These are phyloP conservation scores for Buathra laborator DNA, from an alignment of 2,888 invertebrate species.

Conservation along the genomic window DNA sequence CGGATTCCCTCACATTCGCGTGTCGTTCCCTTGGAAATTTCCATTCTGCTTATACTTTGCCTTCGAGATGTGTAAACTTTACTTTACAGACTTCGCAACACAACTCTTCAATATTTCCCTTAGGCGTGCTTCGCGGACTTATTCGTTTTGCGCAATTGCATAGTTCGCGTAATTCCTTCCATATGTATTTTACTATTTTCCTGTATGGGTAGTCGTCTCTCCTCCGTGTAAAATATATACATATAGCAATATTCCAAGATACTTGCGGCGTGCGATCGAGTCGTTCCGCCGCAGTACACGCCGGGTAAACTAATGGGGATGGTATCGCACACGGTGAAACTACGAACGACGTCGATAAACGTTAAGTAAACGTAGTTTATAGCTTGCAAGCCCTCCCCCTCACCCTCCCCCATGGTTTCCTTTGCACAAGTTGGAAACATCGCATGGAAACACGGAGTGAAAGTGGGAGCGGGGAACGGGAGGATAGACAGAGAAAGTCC, in stretches of 20 bases:
- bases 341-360: slow-evolving; percentile 46
- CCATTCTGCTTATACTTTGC: too few relatives aligned
- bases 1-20: too few relatives aligned
- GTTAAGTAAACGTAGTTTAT: slow-evolving; percentile 60
- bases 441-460: slow-evolving; percentile 34
- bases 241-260: not conserved
- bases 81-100: too few relatives aligned
- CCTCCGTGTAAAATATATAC: not conserved
- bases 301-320: slow-evolving; percentile 52
- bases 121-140: too few relatives aligned
- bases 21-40: too few relatives aligned
- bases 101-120: too few relatives aligned
- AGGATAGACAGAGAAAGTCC: not conserved
- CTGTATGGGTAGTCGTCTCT: too few relatives aligned
- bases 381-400: not conserved
- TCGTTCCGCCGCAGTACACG: slow-evolving; percentile 31
- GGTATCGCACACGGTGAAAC: slow-evolving; percentile 25
- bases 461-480: slow-evolving; percentile 9
- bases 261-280: slow-evolving; percentile 1
- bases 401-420: not conserved
- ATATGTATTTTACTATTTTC: not conserved
- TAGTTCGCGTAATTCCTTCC: not conserved
- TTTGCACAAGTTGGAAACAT: not conserved
- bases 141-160: not conserved
- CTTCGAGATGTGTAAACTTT: too few relatives aligned